These are phyloP conservation scores for Neoseiulus cucumeris DNA, from an alignment of 1,140 invertebrate species.

Conservation along the genomic window DNA sequence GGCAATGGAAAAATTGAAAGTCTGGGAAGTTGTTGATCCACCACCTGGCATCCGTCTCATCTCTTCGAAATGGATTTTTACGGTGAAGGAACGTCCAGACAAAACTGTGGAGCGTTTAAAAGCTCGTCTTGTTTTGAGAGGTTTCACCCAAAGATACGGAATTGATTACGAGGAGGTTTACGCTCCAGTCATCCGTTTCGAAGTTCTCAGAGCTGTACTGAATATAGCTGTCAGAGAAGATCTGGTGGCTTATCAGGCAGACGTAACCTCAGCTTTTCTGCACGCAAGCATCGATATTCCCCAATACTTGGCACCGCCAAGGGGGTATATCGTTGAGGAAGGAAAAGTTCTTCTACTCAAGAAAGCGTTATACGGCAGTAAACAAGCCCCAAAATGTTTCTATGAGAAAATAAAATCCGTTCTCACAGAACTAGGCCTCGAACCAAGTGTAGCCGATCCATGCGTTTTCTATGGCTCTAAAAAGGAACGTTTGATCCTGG, in stretches of 20 bases:
- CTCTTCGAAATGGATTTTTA: not conserved
- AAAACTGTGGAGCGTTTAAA: conserved; percentile 24
- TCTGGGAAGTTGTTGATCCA: not conserved
- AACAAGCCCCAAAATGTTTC: conserved; percentile 17
- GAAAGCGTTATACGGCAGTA: conserved; percentile 21
- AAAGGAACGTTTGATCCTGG: not conserved
- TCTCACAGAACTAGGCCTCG: not conserved
- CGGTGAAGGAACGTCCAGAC: no score
- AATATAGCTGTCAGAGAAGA: no score
- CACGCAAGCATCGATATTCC: conserved; percentile 26
- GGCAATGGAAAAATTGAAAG: not conserved
- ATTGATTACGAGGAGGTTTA: conserved; percentile 21
- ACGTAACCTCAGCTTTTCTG: conserved; percentile 24
- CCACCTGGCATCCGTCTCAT: not conserved
- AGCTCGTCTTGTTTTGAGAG: conserved; percentile 26
- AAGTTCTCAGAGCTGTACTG: no score
- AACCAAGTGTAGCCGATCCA: not conserved
- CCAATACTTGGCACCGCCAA: conserved; percentile 26
- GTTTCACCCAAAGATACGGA: conserved; percentile 18
- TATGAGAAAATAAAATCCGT: not conserved
- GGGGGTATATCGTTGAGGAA: conserved; percentile 18
- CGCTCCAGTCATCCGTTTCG: conserved; percentile 19
- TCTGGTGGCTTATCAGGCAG: conserved; percentile 24
- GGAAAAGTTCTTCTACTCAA: no score
- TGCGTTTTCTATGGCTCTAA: not conserved